A percentile compares a stretch with the other conserved stretches of the same genome.
phyloP scores from a whole-genome alignment of 2,888 invertebrate species.

The Leucophora obtusa region DNA sequence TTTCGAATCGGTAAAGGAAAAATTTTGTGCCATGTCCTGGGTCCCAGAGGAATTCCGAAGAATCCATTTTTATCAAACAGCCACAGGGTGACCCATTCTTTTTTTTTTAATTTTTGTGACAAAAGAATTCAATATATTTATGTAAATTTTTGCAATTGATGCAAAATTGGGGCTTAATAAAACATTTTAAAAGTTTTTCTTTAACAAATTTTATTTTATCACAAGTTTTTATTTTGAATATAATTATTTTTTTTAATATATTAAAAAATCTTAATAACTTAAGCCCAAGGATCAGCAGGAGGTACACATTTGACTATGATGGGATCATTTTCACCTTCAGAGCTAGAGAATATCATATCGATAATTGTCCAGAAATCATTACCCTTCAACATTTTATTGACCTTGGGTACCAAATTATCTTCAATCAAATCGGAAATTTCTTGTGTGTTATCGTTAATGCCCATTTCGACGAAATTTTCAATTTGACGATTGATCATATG shows the following conservation, averaged over 20 bases:
- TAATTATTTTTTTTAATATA: neutral
- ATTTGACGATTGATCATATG: slow-evolving; percentile 70
- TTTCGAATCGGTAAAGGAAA: too few species aligned
- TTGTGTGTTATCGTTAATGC: slow-evolving; percentile 70
- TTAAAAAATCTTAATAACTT: slow-evolving; percentile 38
- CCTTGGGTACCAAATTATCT: slow-evolving; percentile 68
- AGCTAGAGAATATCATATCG: slow-evolving; percentile 68
- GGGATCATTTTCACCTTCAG: slow-evolving; percentile 71
- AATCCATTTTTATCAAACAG: too few species aligned
- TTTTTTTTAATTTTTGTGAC: too few species aligned
- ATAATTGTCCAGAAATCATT: slow-evolving; percentile 73
- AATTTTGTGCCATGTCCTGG: too few species aligned
- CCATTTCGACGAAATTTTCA: slow-evolving; percentile 68
- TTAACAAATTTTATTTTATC: slow-evolving; percentile 13
- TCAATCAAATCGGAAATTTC: slow-evolving; percentile 71
- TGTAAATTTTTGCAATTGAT: too few species aligned
- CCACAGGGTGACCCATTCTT: too few species aligned
- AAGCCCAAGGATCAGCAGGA: slow-evolving; percentile 74
- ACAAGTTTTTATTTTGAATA: neutral
- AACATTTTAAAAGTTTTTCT: too few species aligned
- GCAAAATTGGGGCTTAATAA: too few species aligned
- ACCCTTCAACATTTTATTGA: slow-evolving; percentile 73
- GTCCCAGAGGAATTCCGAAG: too few species aligned
- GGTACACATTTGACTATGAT: slow-evolving; percentile 71
- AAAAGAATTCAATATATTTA: too few species aligned